Percentiles rank a stretch among this genome's conserved stretches.
These are phyloP conservation scores for Tauraco erythrolophus DNA, from an alignment of 2,113 vertebrate species.

Conservation along the genomic window DNA sequence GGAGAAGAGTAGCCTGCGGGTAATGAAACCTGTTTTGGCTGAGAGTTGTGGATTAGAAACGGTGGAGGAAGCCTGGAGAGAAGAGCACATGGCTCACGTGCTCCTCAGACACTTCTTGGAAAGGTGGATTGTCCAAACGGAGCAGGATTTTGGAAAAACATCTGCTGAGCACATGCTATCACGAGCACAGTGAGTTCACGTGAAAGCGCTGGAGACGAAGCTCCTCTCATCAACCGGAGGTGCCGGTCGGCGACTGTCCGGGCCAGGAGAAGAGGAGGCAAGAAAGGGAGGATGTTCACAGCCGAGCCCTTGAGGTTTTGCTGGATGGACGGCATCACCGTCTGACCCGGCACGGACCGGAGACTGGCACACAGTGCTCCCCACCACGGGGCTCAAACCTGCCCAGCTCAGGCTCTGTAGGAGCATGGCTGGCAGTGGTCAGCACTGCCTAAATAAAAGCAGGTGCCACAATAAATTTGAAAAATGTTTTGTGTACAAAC, in stretches of 20 bases:
- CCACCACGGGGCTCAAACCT: neutral
- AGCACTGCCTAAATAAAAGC: neutral
- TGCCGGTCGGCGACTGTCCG: accelerated
- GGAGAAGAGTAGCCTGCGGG: neutral
- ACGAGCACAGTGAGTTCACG: neutral
- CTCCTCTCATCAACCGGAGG: neutral
- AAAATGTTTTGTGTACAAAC: neutral
- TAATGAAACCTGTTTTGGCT: neutral
- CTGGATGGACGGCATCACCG: neutral
- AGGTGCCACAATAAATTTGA: neutral
- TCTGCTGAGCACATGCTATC: neutral
- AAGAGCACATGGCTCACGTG: neutral
- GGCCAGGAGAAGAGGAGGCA: neutral
- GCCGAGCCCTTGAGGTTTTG: neutral
- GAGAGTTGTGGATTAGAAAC: neutral
- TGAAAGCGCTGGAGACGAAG: neutral
- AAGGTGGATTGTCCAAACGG: neutral
- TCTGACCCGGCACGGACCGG: accelerated
- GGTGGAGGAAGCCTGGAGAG: neutral
- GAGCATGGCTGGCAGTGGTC: neutral
- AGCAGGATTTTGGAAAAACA: neutral
- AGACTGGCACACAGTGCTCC: neutral
- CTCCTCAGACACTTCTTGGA: neutral
- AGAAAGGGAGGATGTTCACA: neutral
- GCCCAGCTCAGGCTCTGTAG: neutral